Base-by-base conservation (phyloP, 1,140 invertebrate genomes). In the Pectinophora gossypiella region DNA sequence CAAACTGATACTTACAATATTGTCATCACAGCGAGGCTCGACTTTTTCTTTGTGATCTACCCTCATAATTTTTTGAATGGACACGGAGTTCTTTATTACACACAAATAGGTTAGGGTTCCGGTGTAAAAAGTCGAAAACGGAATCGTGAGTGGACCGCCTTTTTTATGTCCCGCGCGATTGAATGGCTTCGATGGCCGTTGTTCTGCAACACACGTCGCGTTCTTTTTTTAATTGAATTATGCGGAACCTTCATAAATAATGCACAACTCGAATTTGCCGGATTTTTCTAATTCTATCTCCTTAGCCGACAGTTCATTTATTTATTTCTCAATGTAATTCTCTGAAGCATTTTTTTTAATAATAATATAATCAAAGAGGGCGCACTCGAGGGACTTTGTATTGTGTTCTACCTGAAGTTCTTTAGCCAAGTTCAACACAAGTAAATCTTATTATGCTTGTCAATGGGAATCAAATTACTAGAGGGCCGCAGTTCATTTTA, bases 251-350 rank as follows among this genome's bases (percentile, higher is more conserved):
- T 7, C 9, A 32, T 32, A 32, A 32, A 32, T 4, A 32, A 32
- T n/a, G n/a, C n/a, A n/a, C n/a, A 12, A 32, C 27, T 32, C 27
- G n/a, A 1, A n/a, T 32, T 9, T 1, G 1, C 6, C 9, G 7
- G n/a, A 32, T 32, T 12, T 3, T 32, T 32, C 76, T 80, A 85
- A 82, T 83, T 81, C 76, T 80, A 85, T 79, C 68, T 70, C 68
- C 71, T 83, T 69, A 87, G 79, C 79, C 79, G 53, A 56, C 9
- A 68, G 61, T 71, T 77, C 72, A 75, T 76, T 83, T 79, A 84
- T 84, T 84, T 78, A 74, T 76, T 74, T 78, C 80, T 76, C 73
- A 82, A 83, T 73, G 78, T 81, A 81, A 81, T 79, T 77, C 68
- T 46, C 51, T 59, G 56, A 68, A 63, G 69, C 65, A 56, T 71